Conservation (phyloP, 2,797 vertebrate species). For the Oreochromis mossambicus region DNA sequence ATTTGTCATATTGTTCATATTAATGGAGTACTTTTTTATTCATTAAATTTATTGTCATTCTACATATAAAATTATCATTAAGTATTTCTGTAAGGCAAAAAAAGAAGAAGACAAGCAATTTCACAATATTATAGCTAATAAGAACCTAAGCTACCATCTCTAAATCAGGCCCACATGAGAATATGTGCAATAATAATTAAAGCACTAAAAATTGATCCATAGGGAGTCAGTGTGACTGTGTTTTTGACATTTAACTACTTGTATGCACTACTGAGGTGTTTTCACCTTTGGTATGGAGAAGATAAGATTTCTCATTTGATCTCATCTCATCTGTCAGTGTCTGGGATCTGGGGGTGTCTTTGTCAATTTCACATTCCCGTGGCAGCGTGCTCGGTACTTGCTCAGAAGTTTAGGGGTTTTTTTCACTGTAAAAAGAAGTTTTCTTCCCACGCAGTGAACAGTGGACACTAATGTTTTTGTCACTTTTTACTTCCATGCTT, state of each 20-base stretch:
- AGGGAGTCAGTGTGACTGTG: neutral
- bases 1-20: neutral
- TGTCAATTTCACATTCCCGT: neutral
- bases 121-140: neutral
- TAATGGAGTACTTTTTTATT: neutral
- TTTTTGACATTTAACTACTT: neutral
- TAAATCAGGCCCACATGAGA: neutral
- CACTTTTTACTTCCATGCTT: neutral
- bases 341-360: neutral
- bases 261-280: neutral
- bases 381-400: neutral
- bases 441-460: neutral
- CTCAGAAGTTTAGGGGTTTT: rapidly evolving
- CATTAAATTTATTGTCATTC: neutral
- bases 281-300: neutral
- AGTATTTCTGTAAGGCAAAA: neutral
- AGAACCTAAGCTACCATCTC: neutral
- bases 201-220: neutral
- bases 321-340: neutral
- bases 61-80: neutral
- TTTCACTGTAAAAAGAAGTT: neutral
- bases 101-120: neutral
- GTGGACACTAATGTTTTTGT: rapidly evolving
- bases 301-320: neutral
- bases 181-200: neutral